phyloP scores from a whole-genome alignment of 2,888 invertebrate species.

The Chymomyza amoena region DNA sequence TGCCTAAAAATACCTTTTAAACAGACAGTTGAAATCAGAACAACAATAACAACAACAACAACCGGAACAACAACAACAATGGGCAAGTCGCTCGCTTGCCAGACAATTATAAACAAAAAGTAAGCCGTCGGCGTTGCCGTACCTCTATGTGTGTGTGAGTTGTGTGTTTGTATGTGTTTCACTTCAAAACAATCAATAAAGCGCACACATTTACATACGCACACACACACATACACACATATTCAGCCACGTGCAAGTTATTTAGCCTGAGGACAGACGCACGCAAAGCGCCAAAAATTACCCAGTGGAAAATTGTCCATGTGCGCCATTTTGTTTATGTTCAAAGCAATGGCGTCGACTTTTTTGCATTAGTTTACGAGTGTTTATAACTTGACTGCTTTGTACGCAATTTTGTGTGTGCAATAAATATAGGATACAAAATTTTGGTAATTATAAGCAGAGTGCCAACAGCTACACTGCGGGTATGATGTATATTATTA shows the following conservation, averaged over 20 bases:
- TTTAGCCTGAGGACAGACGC: constrained; percentile 27
- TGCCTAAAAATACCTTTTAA: constrained; percentile 2
- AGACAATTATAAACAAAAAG: constrained; percentile 14
- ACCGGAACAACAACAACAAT: constrained; percentile 3
- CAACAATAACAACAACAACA: constrained; percentile 5
- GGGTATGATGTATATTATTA: too few relatives aligned
- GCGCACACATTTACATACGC: constrained; percentile 17
- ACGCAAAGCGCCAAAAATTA: constrained; percentile 6
- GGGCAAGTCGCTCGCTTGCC: background rate
- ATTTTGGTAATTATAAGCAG: too few relatives aligned
- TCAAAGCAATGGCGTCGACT: too few relatives aligned
- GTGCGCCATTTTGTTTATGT: too few relatives aligned
- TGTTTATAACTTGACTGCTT: too few relatives aligned
- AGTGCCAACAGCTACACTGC: too few relatives aligned
- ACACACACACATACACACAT: constrained; percentile 9
- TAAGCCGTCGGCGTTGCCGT: constrained; percentile 1
- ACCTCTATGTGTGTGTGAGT: background rate
- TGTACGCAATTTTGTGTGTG: too few relatives aligned
- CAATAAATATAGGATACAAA: too few relatives aligned
- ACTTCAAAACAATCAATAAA: constrained; percentile 57
- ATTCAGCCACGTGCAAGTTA: constrained; percentile 50
- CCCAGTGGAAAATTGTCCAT: too few relatives aligned
- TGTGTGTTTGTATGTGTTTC: background rate
- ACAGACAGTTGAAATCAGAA: background rate
- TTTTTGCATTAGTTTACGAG: too few relatives aligned